These are phyloP conservation scores for Cygnus buccinator DNA, from an alignment of 2,113 vertebrate species.

Conservation along the genomic window DNA sequence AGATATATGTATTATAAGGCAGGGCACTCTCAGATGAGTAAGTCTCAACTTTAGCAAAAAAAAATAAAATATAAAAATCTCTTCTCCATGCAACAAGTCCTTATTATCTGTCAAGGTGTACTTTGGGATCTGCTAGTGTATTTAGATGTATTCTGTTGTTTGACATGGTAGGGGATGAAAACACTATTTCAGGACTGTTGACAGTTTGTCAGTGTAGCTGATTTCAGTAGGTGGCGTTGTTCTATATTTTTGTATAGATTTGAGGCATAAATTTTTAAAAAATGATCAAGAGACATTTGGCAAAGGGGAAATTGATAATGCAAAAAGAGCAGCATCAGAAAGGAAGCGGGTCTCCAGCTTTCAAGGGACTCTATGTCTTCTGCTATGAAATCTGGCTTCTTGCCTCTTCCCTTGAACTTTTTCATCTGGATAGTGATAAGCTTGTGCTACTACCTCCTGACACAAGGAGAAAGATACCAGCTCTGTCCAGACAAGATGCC, in stretches of 20 bases:
- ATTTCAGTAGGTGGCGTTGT: constrained; percentile 37
- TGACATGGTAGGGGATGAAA: constrained; percentile 13
- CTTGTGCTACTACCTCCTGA: not conserved
- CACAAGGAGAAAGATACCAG: not conserved
- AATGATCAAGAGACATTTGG: constrained; percentile 1
- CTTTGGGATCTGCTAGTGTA: not conserved
- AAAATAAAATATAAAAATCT: not conserved
- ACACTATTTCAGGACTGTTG: constrained; percentile 39
- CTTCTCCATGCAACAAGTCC: not conserved
- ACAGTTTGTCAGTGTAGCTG: constrained; percentile 51
- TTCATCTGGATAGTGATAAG: not conserved
- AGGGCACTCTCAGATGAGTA: not conserved
- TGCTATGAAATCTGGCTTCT: constrained; percentile 8
- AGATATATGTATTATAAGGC: not conserved
- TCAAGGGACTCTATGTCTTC: not conserved
- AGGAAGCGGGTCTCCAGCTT: not conserved
- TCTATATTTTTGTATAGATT: not conserved
- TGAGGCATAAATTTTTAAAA: not conserved
- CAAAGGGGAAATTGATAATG: not conserved
- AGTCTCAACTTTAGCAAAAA: not conserved
- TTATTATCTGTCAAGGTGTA: not conserved
- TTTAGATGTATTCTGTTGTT: constrained; percentile 9
- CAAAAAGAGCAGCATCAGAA: not conserved
- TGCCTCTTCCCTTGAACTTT: not conserved
- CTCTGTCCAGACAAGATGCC: not conserved